Evolutionary conservation across 2,797 vertebrate species (phyloP), one percentile per base, ranked within the genome.

Genomic region (Alectoris magna): DNA sequence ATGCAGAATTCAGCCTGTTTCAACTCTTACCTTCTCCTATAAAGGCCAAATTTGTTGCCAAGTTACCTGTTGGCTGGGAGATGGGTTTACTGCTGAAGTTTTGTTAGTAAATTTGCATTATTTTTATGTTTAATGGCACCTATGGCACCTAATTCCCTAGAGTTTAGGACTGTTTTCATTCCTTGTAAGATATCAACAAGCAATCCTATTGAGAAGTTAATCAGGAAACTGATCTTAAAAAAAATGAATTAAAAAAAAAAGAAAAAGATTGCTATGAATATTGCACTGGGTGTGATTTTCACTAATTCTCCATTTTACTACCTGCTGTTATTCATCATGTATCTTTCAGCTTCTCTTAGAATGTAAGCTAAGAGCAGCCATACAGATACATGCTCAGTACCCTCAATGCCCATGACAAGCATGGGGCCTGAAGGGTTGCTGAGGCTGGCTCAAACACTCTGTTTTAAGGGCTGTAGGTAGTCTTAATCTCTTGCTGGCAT

Each of bases 141-240:
- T 34, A 34, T 34, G 34, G n/a, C n/a, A n/a, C n/a, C n/a, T n/a
- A n/a, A n/a, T n/a, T n/a, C n/a, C n/a, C 34, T 34, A 34, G 34
- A 34, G 34, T 64, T 93, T 75, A 88, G 75, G 73, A 46, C 29
- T 63, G 63, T 87, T 92, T 89, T 62, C n/a, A 71, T 48, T 71
- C 58, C 69, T 60, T 39, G 48, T 19, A 68, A 76, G 9, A 58
- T 44, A 80, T 6, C 75, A 56, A 66, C 75, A 73, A 72, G 27
- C 79, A 80, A 58, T 84, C 73, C 58, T 80, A 82, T 70, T 93
- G 11, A 56, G 11, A 74, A 71, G 64, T 24, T 24, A 49, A 19
- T 80, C 34, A 12, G 22, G 60, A 44, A 39, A 31, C 5, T 13
- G 7, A 48, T 48, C 23, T 48, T 39, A 39, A 39, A 48, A 48